Evolutionary conservation across 2,888 invertebrate species (phyloP).

Genomic region (Parochlus steinenii): DNA sequence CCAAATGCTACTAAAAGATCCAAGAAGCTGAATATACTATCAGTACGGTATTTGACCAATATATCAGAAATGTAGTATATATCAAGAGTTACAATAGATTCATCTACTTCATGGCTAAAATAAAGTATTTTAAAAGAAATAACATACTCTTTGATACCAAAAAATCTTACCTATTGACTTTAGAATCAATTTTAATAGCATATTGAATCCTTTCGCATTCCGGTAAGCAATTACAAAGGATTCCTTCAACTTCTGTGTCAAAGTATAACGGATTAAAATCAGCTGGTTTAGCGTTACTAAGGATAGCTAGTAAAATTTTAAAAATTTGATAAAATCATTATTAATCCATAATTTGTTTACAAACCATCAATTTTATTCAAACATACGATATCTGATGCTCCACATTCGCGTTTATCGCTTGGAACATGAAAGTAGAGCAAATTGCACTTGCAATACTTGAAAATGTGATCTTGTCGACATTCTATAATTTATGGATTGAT

Average conservation of each 20-base stretch:
- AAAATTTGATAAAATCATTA: neutral
- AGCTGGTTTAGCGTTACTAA: constrained; percentile 6
- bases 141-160: too few species aligned
- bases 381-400: neutral
- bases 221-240: constrained; percentile 5
- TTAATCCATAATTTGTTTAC: neutral
- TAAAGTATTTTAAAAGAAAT: too few species aligned
- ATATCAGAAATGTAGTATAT: too few species aligned
- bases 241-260: constrained; percentile 2
- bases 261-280: neutral
- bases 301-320: neutral
- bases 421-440: neutral
- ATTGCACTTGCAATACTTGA: constrained; percentile 3
- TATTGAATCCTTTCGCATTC: constrained; percentile 7
- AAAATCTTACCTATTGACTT: too few species aligned
- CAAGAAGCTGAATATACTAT: too few species aligned
- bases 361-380: neutral
- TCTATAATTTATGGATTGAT: too few species aligned
- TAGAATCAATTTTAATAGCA: constrained; percentile 2
- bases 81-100: too few species aligned
- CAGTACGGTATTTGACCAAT: too few species aligned
- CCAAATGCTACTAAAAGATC: constrained; percentile 1
- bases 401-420: neutral
- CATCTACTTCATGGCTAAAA: too few species aligned
- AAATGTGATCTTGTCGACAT: constrained; percentile 3